phyloP scores from a whole-genome alignment of 2,797 vertebrate genomes.

The Gobionotothen gibberifrons region DNA sequence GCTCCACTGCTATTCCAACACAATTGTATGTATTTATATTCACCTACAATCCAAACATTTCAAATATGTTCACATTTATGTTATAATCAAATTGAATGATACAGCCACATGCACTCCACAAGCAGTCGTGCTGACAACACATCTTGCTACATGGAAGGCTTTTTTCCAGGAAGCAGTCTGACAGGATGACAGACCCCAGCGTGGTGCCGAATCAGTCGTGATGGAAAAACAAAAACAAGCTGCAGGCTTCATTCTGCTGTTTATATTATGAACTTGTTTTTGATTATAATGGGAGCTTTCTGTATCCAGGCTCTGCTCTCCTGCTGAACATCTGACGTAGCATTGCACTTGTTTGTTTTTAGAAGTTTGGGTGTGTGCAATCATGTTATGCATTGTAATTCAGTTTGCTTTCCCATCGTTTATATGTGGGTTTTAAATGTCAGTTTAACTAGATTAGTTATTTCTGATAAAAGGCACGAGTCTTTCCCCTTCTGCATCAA shows the following conservation, averaged over 20 bases:
- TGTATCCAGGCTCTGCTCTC: background rate
- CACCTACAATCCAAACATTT: conserved; percentile 4
- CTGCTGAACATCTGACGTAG: conserved; percentile 3
- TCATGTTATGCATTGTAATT: background rate
- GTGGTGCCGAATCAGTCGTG: conserved; percentile 35
- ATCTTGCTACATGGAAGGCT: conserved; percentile 40
- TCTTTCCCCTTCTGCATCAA: background rate
- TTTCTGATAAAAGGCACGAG: conserved; percentile 9
- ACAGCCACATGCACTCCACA: conserved; percentile 10
- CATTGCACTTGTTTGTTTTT: conserved; percentile 18
- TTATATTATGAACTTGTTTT: conserved; percentile 48
- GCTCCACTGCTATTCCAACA: conserved; percentile 19
- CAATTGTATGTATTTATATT: conserved; percentile 5
- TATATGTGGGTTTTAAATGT: background rate
- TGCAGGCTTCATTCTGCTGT: conserved; percentile 38
- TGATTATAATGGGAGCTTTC: conserved; percentile 17
- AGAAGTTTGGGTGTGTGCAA: background rate
- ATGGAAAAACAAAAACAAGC: conserved; percentile 61
- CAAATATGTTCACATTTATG: conserved; percentile 3
- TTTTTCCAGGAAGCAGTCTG: conserved; percentile 61
- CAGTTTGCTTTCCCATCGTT: background rate
- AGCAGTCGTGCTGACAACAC: conserved; percentile 38
- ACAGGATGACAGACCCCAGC: conserved; percentile 65
- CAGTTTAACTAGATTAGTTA: background rate
- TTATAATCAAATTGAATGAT: background rate